These are phyloP conservation scores for Redunca redunca DNA, from an alignment of 2,113 vertebrate species.

Conservation along the genomic window DNA sequence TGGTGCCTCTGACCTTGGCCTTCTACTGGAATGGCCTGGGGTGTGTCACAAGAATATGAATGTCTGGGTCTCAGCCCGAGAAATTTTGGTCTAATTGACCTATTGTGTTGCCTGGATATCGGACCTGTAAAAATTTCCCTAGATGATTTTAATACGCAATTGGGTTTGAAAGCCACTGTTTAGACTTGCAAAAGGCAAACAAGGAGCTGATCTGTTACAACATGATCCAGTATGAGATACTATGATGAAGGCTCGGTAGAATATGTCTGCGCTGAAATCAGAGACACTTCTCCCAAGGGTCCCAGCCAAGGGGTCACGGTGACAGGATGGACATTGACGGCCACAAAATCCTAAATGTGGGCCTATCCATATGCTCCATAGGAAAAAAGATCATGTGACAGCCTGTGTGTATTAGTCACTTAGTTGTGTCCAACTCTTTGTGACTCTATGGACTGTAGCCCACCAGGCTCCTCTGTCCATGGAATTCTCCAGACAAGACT, in stretches of 20 bases:
- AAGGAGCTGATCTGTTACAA: background rate
- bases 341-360: background rate
- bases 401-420: background rate
- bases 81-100: background rate
- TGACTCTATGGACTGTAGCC: background rate
- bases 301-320: background rate
- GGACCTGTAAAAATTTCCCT: background rate
- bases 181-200: background rate
- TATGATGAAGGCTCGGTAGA: rapidly evolving
- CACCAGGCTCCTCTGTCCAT: background rate
- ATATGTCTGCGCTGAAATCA: background rate
- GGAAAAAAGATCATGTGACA: background rate
- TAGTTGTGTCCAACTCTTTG: background rate
- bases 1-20: background rate
- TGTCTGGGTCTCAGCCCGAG: background rate
- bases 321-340: background rate
- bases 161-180: background rate
- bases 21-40: background rate
- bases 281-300: background rate
- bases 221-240: background rate
- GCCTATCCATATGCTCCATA: rapidly evolving
- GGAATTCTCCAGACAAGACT: background rate
- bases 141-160: background rate
- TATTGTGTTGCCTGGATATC: background rate
- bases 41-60: background rate